Evolutionary conservation across 2,797 vertebrate species (phyloP), one percentile per base, ranked within the genome.

Genomic region (Poecilia velifera): DNA sequence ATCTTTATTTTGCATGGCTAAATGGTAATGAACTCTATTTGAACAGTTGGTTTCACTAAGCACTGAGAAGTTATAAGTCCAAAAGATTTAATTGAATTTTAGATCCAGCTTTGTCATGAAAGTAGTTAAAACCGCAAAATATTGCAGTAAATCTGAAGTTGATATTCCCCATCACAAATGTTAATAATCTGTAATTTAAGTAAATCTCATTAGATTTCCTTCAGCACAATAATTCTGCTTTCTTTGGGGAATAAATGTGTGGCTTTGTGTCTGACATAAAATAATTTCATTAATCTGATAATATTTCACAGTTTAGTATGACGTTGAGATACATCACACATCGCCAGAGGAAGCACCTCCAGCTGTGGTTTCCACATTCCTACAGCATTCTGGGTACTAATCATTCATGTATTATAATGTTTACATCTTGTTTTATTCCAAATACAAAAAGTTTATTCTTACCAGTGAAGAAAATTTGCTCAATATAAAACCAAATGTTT

Each of bases 401-500:
- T 34, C 8, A 45, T 55, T 76, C 10, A 72, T 39, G 49, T 72
- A 77, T 0, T 0, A 1, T 7, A 73, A 39, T 7, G 2, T 49
- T 43, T 0, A 22, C 16, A 5, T 0, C 2, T 46, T 55, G 53
- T 49, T 36, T 36, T 20, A 72, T 47, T 78, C 46, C 10, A 51
- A 51, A 77, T 79, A 14, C 18, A 74, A 51, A 73, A 31, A 25
- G 1, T 46, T 49, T 74, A 13, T 22, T 45, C 39, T 55, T 28
- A 80, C 1, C 39, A 74, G 25, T 25, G n/a, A 70, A n/a, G 36
- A 43, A 43, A 28, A 45, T 14, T 41, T 5, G 16, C 51, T 20
- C 39, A 78, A 55, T 28, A 82, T 45, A 75, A 86, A 51, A 76
- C 12, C 25, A 71, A 49, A 7, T 68, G 16, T 3, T 3, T 53